A percentile compares a stretch with the other conserved stretches of the same genome.
Conservation (phyloP, 2,113 vertebrate genomes). For the Melospiza melodia region DNA sequence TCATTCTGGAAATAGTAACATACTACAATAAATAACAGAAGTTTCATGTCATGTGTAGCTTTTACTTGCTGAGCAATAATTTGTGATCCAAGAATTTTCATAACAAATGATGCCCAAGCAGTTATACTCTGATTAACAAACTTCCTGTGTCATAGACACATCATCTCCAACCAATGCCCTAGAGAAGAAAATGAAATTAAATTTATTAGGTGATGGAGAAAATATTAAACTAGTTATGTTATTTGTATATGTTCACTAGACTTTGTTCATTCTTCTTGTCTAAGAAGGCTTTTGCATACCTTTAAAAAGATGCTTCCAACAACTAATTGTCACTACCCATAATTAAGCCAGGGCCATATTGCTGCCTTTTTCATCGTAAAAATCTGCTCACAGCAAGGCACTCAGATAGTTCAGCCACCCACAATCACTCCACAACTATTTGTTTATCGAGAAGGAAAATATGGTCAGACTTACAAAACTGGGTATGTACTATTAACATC, state of each 20-base stretch:
- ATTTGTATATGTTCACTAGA: neutral
- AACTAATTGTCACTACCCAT: neutral
- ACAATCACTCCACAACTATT: slow-evolving; percentile 67
- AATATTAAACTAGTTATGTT: neutral
- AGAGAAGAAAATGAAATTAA: neutral
- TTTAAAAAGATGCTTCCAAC: slow-evolving; percentile 1
- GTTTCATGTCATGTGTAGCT: slow-evolving; percentile 9
- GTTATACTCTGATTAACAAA: slow-evolving; percentile 29
- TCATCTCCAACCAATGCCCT: neutral
- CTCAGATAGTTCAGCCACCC: slow-evolving; percentile 59
- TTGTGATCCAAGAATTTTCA: neutral
- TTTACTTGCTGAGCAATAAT: slow-evolving; percentile 3
- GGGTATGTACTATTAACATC: slow-evolving; percentile 61
- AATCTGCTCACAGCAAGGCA: slow-evolving; percentile 8
- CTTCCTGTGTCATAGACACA: neutral
- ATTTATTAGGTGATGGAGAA: neutral
- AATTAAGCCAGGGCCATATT: neutral
- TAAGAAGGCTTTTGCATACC: neutral
- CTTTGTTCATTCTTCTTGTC: neutral
- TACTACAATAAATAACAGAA: slow-evolving; percentile 43
- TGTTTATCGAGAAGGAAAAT: slow-evolving; percentile 71
- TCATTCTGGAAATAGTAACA: slow-evolving; percentile 55
- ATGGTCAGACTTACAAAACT: slow-evolving; percentile 44
- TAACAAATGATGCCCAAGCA: neutral
- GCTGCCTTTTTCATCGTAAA: slow-evolving; percentile 27